Percentiles rank a stretch among this genome's conserved stretches.
Conservation (phyloP, 2,797 vertebrate genomes). For the Picus viridis region DNA sequence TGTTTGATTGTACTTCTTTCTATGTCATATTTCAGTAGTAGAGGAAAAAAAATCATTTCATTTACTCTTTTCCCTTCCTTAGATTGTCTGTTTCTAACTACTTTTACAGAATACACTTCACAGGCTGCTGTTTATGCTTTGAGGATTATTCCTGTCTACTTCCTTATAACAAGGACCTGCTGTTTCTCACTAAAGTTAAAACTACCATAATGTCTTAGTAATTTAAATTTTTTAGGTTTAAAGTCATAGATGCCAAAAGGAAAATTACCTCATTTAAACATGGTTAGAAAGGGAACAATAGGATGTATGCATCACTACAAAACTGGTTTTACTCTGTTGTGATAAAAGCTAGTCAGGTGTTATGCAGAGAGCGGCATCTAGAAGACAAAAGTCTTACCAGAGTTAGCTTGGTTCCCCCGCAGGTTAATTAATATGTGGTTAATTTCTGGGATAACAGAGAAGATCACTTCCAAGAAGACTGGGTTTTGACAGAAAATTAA, state of each 20-base stretch:
- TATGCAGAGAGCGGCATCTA: not conserved
- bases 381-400: not conserved
- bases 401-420: not conserved
- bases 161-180: not conserved
- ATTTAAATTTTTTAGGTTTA: not conserved
- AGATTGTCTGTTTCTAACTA: not conserved
- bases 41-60: not conserved
- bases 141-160: not conserved
- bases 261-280: not conserved
- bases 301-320: fast-evolving
- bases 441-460: not conserved
- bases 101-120: not conserved
- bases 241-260: not conserved
- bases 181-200: not conserved
- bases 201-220: not conserved
- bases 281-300: not conserved
- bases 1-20: not conserved
- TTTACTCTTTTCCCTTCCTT: not conserved
- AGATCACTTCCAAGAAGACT: not conserved
- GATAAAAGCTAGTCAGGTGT: not conserved
- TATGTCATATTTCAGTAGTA: not conserved
- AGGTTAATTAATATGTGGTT: not conserved
- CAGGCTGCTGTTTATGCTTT: not conserved
- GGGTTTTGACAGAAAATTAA: not conserved
- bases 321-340: not conserved